These are phyloP conservation scores for Chesias legatella DNA, from an alignment of 2,888 invertebrate genomes.

Conservation along the genomic window DNA sequence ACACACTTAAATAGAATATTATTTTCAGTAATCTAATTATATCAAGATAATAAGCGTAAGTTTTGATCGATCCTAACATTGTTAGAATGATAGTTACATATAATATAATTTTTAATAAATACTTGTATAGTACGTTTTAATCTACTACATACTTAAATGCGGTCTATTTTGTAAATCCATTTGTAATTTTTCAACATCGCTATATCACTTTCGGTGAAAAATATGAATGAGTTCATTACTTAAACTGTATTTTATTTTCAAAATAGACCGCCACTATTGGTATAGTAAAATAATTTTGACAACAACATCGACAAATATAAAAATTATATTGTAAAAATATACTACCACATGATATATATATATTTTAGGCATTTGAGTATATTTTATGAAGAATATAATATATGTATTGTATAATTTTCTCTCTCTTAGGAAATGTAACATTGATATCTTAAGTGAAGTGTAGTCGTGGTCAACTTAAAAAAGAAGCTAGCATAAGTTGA, in stretches of 20 bases:
- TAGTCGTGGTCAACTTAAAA: constrained; percentile 5
- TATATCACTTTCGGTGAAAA: not conserved
- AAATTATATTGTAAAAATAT: constrained; percentile 63
- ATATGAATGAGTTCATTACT: not conserved
- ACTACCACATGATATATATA: constrained; percentile 50
- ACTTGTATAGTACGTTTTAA: constrained; percentile 26
- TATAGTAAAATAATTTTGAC: constrained; percentile 33
- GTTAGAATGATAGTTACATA: constrained; percentile 49
- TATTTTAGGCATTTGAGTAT: constrained; percentile 48
- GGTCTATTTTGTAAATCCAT: constrained; percentile 16
- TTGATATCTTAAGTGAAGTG: constrained; percentile 30
- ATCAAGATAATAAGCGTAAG: constrained; percentile 78
- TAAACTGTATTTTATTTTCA: constrained; percentile 9
- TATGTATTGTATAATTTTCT: constrained; percentile 56
- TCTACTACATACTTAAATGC: constrained; percentile 11
- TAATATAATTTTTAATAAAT: constrained; percentile 28
- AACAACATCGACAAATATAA: constrained; percentile 46
- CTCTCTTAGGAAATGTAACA: constrained; percentile 71
- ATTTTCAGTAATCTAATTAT: constrained; percentile 61
- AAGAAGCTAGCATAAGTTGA: not conserved
- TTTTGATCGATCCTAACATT: constrained; percentile 57
- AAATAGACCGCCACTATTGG: constrained; percentile 25
- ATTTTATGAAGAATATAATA: constrained; percentile 49
- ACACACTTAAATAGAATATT: constrained; percentile 64
- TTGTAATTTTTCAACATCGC: not conserved